Base-by-base conservation (phyloP, 1,140 invertebrate species). In the Drosophila sp. region DNA sequence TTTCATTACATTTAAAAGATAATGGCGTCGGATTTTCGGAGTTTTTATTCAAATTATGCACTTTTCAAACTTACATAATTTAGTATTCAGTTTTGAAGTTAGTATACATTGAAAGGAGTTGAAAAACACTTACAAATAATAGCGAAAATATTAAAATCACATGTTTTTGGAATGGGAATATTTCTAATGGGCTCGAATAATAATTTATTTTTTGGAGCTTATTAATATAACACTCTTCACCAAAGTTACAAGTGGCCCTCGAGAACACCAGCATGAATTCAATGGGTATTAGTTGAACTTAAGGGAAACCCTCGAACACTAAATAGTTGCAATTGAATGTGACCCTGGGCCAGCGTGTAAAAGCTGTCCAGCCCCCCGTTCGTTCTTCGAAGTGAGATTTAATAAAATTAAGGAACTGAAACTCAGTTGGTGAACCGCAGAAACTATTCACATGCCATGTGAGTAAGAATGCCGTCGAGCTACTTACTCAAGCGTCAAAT, bases 401-500 rank as follows among this genome's bases (percentile, higher is more conserved):
- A 86, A 73, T 66, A 60, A 70, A 85, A 79, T 85, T 73, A 77
- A 69, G 61, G 47, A 50, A 56, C 57, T 57, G 60, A 55, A 79
- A 66, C 41, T 47, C 40, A 60, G 69, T 75, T 66, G 72, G 38
- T 25, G 29, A 32, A 11, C n/a, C 17, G 23, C 30, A 41, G 58
- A 50, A 41, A 72, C 70, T 70, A 74, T 66, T 72, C 65, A 60
- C 66, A 65, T 63, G 54, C 30, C 17, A 3, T 27, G 41, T 38
- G 50, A 44, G 10, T 57, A 38, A 38, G 35, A 38, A 38, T 11
- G 35, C 2, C 10, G 35, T 10, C 35, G 70, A 71, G 71, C 75
- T 80, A 83, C 87, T 82, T 84, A 79, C 60, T 90, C 76, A 91
- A 83, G 90, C 84, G 90, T 82, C 83, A 91, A 91, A 91, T 91